Evolutionary conservation across 2,113 vertebrate species (phyloP).

Genomic region (Cepphus grylle): DNA sequence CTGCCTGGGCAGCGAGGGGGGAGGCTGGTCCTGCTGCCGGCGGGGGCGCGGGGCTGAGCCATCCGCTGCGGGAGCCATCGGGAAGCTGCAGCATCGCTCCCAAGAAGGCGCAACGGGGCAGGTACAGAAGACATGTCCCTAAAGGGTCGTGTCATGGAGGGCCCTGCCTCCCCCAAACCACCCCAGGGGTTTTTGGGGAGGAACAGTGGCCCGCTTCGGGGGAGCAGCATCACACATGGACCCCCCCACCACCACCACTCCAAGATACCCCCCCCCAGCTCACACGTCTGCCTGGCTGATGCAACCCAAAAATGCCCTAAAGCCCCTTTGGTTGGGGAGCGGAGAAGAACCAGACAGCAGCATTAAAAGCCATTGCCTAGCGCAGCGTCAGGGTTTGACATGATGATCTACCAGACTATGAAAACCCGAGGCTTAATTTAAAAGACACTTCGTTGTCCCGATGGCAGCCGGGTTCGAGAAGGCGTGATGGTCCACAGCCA

Average conservation of each 20-base stretch:
- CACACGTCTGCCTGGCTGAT: rapidly evolving
- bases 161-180: not conserved
- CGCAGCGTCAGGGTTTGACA: not conserved
- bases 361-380: not conserved
- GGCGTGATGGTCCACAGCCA: rapidly evolving
- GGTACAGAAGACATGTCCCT: not conserved
- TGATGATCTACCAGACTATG: not conserved
- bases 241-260: rapidly evolving
- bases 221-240: not conserved
- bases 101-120: rapidly evolving
- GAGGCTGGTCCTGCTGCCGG: not conserved
- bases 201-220: rapidly evolving
- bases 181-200: not conserved
- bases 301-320: not conserved
- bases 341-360: not conserved
- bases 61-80: rapidly evolving
- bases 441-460: not conserved
- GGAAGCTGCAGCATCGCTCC: not conserved
- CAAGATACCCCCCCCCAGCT: not conserved
- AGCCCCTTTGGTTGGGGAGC: not conserved
- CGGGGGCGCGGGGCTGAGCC: not conserved
- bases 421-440: not conserved
- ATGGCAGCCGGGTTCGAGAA: not conserved
- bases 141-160: rapidly evolving
- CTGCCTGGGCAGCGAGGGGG: not conserved